Percentiles rank a stretch among this genome's conserved stretches.
Conservation (phyloP, 1,140 invertebrate genomes). For the Tribolium castaneum region DNA sequence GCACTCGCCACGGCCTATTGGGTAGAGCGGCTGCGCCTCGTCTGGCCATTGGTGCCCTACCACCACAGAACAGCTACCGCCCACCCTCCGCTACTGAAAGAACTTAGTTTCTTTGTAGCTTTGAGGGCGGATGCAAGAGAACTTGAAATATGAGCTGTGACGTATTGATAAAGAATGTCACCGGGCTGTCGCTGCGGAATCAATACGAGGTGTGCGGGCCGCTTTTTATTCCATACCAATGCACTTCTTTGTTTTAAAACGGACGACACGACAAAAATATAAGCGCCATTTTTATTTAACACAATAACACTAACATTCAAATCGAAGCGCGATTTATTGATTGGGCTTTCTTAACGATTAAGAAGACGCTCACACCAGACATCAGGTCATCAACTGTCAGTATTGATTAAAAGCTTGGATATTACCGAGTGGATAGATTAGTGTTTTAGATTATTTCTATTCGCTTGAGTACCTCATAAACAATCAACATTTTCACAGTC, state of each 20-base stretch:
- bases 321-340: background rate
- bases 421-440: background rate
- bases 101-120: constrained; percentile 65
- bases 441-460: background rate
- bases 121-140: constrained; percentile 63
- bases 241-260: constrained; percentile 49
- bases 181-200: constrained; percentile 68
- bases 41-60: constrained; percentile 51
- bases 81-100: constrained; percentile 61
- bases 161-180: constrained; percentile 73
- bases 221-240: constrained; percentile 48
- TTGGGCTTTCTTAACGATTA: background rate
- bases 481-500: background rate
- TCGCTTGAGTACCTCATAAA: background rate
- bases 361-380: constrained; percentile 9
- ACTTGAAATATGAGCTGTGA: constrained; percentile 66
- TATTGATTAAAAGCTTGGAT: constrained; percentile 12
- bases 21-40: constrained; percentile 61
- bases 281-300: constrained; percentile 1
- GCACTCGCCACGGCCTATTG: constrained; percentile 50
- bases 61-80: constrained; percentile 33
- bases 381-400: constrained; percentile 19
- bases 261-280: background rate
- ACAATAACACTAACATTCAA: background rate
- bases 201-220: constrained; percentile 62